phyloP scores from a whole-genome alignment of 1,140 invertebrate genomes.

The Ips nitidus region DNA sequence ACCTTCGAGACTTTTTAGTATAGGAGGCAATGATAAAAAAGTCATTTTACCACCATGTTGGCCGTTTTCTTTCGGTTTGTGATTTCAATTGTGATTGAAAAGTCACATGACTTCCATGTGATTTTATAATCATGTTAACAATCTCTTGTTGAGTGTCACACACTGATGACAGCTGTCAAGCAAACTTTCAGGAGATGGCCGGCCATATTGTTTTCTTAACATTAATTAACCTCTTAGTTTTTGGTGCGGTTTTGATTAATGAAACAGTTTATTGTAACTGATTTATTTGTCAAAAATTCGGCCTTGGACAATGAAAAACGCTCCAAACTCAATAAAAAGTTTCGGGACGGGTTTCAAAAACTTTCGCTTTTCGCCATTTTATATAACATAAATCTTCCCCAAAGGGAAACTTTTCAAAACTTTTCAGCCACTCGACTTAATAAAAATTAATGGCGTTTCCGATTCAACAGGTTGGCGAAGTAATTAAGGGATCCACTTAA shows the following conservation, averaged over 20 bases:
- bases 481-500: conserved; percentile 35
- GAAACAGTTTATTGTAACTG: background rate
- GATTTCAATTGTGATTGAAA: no score
- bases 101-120: no score
- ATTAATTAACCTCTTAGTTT: background rate
- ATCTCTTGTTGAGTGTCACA: no score
- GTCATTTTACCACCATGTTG: no score
- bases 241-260: background rate
- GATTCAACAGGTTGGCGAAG: conserved; percentile 32
- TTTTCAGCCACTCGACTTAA: conserved; percentile 29
- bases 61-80: no score
- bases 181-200: no score
- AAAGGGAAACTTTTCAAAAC: conserved; percentile 17
- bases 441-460: conserved; percentile 36
- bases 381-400: conserved; percentile 17
- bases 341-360: background rate
- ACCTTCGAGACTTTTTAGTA: no score
- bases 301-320: background rate
- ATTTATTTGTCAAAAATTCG: no score
- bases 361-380: conserved; percentile 20
- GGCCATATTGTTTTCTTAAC: background rate
- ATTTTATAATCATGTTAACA: no score
- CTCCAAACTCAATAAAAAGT: conserved; percentile 1
- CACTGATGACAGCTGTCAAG: no score
- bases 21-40: no score